Conservation (phyloP, 2,888 invertebrate species). For the Nomada ferruginata region DNA sequence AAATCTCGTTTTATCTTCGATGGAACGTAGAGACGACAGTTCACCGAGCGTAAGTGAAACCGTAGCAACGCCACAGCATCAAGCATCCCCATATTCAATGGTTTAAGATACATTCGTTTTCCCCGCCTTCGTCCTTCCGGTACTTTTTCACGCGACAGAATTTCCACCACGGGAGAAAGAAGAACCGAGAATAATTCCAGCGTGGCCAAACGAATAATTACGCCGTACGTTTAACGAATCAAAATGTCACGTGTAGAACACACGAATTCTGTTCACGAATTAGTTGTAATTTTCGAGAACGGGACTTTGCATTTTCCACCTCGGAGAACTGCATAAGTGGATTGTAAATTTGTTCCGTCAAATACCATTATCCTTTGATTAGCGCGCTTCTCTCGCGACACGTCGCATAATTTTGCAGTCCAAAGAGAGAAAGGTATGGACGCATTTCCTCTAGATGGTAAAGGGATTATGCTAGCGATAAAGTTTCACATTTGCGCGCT, state of each 20-base stretch:
- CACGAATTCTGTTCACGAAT: slow-evolving; percentile 58
- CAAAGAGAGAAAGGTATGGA: slow-evolving; percentile 24
- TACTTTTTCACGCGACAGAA: slow-evolving; percentile 15
- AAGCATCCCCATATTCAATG: slow-evolving; percentile 44
- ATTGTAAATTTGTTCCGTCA: slow-evolving; percentile 62
- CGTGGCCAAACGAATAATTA: slow-evolving; percentile 52
- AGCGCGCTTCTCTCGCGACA: slow-evolving; percentile 24
- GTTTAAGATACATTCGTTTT: slow-evolving; percentile 47
- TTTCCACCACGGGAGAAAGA: not conserved
- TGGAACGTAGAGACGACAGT: slow-evolving; percentile 14
- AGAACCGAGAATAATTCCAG: slow-evolving; percentile 43
- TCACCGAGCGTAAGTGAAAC: not conserved
- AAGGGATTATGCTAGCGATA: not conserved
- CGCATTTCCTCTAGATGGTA: not conserved
- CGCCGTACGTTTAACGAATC: slow-evolving; percentile 61
- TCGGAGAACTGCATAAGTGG: slow-evolving; percentile 48
- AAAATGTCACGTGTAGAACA: slow-evolving; percentile 52
- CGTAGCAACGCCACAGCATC: not conserved
- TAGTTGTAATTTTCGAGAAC: slow-evolving; percentile 58
- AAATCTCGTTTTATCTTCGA: slow-evolving; percentile 54
- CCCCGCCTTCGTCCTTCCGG: not conserved
- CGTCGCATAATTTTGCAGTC: slow-evolving; percentile 29
- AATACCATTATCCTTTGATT: slow-evolving; percentile 66
- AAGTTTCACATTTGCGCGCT: not conserved
- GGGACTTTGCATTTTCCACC: slow-evolving; percentile 39